A percentile compares a stretch with the other conserved stretches of the same genome.
Conservation (phyloP, 2,113 vertebrate species). For the Plestiodon gilberti region DNA sequence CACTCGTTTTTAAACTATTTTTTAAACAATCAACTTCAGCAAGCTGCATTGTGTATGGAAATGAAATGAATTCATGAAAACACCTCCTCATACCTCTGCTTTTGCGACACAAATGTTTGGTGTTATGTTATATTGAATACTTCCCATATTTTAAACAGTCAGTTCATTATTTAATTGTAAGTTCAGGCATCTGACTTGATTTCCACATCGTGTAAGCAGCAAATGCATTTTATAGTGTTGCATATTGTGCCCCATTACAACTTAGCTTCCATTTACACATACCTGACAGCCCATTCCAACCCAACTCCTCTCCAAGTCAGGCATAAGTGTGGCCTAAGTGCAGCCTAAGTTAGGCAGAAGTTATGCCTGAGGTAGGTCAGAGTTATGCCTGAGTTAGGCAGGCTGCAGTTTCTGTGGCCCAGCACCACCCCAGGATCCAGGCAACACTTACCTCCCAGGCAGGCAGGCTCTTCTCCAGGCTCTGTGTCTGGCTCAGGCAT, state of each 20-base stretch:
- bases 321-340: too few species aligned
- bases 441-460: too few species aligned
- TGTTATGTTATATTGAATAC: neutral
- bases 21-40: slow-evolving; percentile 2
- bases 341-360: too few species aligned
- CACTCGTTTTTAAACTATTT: slow-evolving; percentile 6
- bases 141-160: neutral
- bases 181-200: neutral
- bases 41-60: neutral
- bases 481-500: too few species aligned
- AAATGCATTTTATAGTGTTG: neutral
- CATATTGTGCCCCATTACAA: neutral
- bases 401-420: too few species aligned
- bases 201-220: neutral
- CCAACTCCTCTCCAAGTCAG: too few species aligned
- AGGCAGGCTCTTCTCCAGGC: too few species aligned
- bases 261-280: too few species aligned
- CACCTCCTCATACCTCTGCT: neutral
- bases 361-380: too few species aligned
- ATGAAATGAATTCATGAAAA: neutral
- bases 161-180: neutral
- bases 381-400: too few species aligned
- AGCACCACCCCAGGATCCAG: too few species aligned
- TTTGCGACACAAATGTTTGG: neutral
- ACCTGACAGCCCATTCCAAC: too few species aligned